phyloP scores from a whole-genome alignment of 2,888 invertebrate species.

The Labia minor region DNA sequence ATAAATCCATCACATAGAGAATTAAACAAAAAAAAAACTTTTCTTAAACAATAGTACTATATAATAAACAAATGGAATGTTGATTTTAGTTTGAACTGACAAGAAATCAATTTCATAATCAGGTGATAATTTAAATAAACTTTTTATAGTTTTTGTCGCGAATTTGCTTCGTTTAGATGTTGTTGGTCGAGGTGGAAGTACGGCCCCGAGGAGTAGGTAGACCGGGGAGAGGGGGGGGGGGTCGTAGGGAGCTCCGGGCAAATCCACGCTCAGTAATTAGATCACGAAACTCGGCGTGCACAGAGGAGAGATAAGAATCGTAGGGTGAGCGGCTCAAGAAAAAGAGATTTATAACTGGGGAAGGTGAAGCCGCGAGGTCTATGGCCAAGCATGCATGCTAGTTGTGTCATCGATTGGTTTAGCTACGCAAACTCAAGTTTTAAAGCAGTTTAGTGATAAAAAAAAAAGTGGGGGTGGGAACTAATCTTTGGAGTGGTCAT shows the following conservation, averaged over 20 bases:
- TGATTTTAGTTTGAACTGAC: too few relatives aligned
- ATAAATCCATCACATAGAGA: too few relatives aligned
- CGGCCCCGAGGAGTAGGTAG: too few relatives aligned
- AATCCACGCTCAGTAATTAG: constrained; percentile 1
- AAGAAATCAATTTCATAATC: too few relatives aligned
- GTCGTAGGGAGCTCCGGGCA: not conserved
- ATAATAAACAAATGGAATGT: too few relatives aligned
- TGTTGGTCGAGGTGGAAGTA: too few relatives aligned
- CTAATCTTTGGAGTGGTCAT: not conserved
- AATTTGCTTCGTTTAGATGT: too few relatives aligned
- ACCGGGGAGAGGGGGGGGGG: too few relatives aligned
- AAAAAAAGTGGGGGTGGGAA: not conserved
- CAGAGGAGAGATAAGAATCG: not conserved
- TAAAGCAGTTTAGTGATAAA: constrained; percentile 13
- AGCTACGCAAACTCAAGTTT: constrained; percentile 4
- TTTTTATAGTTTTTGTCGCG: too few relatives aligned
- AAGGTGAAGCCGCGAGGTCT: not conserved
- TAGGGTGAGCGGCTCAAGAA: not conserved
- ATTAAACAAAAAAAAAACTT: too few relatives aligned
- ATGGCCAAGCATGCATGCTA: constrained; percentile 5
- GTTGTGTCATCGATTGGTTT: not conserved
- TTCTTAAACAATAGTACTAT: too few relatives aligned
- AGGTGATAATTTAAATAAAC: too few relatives aligned
- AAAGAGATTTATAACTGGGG: not conserved
- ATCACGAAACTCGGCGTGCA: not conserved